phyloP scores from a whole-genome alignment of 2,113 vertebrate genomes.

The Saimiri boliviensis region DNA sequence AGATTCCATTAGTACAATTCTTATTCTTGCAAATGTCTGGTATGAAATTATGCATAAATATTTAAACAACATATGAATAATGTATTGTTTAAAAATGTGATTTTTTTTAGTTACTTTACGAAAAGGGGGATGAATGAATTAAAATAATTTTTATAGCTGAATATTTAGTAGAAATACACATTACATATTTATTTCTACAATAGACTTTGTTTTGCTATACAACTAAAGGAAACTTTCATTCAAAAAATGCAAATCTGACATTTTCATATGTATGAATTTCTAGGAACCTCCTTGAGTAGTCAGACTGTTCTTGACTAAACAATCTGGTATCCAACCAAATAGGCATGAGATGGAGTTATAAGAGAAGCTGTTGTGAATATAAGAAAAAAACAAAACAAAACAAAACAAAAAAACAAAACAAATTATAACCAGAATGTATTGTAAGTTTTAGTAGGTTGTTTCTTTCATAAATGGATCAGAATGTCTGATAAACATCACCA shows the following conservation, averaged over 20 bases:
- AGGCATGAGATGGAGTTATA: neutral
- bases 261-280: neutral
- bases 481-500: conserved; percentile 75
- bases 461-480: conserved; percentile 46
- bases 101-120: neutral
- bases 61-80: neutral
- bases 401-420: conserved; percentile 37
- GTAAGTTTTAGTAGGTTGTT: conserved; percentile 25
- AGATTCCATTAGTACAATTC: neutral
- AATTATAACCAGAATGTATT: conserved; percentile 75
- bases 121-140: neutral
- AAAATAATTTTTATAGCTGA: neutral
- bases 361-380: conserved; percentile 57
- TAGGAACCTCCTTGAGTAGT: neutral
- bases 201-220: neutral
- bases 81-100: neutral
- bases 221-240: neutral
- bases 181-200: neutral
- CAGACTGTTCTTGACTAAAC: neutral
- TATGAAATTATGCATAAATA: neutral
- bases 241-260: neutral
- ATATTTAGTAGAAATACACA: neutral
- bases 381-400: conserved; percentile 77
- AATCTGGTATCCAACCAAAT: neutral
- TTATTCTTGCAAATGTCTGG: neutral